Percentiles rank a stretch among this genome's conserved stretches.
Evolutionary conservation across 2,113 vertebrate species (phyloP).

Genomic region (Ardeotis arabs): DNA sequence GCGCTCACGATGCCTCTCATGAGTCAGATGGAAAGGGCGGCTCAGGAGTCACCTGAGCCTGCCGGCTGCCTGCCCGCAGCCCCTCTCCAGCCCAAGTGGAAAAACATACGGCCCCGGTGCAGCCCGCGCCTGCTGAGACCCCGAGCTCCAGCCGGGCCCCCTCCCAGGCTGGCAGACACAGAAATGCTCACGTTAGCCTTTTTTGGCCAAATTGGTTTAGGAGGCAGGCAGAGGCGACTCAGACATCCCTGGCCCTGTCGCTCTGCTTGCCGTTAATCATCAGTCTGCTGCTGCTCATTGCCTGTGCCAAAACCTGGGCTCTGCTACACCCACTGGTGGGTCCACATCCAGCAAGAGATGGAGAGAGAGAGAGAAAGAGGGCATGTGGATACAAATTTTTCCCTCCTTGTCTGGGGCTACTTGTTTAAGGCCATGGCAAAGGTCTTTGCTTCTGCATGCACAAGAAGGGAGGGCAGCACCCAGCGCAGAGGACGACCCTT

Average conservation of each 20-base stretch:
- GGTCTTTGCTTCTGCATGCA: accelerated
- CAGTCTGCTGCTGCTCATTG: accelerated
- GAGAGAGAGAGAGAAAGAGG: neutral
- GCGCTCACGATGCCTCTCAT: neutral
- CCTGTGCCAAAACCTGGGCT: neutral
- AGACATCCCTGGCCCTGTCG: neutral
- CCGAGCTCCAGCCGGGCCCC: neutral
- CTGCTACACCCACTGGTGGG: neutral
- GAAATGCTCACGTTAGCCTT: neutral
- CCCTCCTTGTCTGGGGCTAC: neutral
- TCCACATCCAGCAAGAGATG: neutral
- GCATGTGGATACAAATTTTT: neutral
- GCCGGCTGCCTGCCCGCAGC: neutral
- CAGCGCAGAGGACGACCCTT: neutral
- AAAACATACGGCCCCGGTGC: neutral
- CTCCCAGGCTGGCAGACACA: neutral
- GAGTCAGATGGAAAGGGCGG: slow-evolving; percentile 43
- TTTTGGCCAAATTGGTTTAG: neutral
- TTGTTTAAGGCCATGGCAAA: neutral
- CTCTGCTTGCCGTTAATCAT: neutral
- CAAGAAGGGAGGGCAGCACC: neutral
- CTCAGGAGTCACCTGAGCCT: slow-evolving; percentile 54
- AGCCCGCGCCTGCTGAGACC: neutral
- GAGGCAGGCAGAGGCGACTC: neutral
- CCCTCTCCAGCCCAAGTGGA: slow-evolving; percentile 44